Evolutionary conservation across 2,888 invertebrate genomes (phyloP).

Genomic region (Erebia aethiops): DNA sequence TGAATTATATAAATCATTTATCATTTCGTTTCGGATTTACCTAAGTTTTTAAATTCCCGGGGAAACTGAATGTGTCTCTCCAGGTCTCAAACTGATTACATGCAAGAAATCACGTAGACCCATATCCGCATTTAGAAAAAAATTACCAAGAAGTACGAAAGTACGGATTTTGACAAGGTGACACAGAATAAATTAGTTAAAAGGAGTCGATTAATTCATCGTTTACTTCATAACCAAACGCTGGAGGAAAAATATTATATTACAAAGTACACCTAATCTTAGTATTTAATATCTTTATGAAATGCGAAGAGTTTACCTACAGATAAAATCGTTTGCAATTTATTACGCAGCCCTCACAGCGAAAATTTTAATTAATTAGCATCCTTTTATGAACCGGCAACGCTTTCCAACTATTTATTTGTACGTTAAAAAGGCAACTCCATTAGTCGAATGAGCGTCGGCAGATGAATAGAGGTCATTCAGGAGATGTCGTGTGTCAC

Average conservation of each 20-base stretch:
- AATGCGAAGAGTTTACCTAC: constrained; percentile 17
- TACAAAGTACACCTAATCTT: constrained; percentile 15
- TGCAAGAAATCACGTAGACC: too few relatives aligned
- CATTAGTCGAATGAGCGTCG: constrained; percentile 76
- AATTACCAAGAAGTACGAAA: too few relatives aligned
- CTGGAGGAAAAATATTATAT: background rate
- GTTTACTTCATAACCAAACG: background rate
- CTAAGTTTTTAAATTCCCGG: too few relatives aligned
- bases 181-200: too few relatives aligned
- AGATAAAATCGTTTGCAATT: constrained; percentile 39
- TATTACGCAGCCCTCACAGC: constrained; percentile 25
- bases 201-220: too few relatives aligned
- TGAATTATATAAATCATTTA: too few relatives aligned
- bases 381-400: constrained; percentile 50
- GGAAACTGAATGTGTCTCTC: too few relatives aligned
- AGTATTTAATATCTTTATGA: constrained; percentile 26
- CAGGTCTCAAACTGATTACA: too few relatives aligned
- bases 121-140: too few relatives aligned
- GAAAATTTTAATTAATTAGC: constrained; percentile 66
- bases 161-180: too few relatives aligned
- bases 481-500: constrained; percentile 66
- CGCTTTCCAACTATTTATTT: constrained; percentile 68
- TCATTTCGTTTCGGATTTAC: too few relatives aligned
- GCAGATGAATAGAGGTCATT: constrained; percentile 73
- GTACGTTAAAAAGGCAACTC: constrained; percentile 75